A percentile compares a stretch with the other conserved stretches of the same genome.
These are phyloP conservation scores for Cantharis nigra DNA, from an alignment of 2,888 invertebrate genomes.

Conservation along the genomic window DNA sequence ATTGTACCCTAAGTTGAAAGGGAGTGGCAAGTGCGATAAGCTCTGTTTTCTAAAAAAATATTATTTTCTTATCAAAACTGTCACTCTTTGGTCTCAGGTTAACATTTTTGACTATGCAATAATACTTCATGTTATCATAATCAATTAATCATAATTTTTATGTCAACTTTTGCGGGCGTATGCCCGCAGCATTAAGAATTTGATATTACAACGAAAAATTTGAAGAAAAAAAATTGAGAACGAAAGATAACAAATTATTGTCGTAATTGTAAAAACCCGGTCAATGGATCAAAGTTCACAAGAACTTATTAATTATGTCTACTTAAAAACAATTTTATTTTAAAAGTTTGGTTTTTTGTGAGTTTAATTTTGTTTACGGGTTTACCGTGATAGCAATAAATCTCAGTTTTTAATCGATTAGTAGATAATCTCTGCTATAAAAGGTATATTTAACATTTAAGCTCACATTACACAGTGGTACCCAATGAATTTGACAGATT, in stretches of 20 bases:
- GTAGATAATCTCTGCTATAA: neutral
- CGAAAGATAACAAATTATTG: neutral
- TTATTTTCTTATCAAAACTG: neutral
- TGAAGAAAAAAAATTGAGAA: no score
- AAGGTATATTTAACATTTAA: no score
- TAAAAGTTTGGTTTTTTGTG: neutral
- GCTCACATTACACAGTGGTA: neutral
- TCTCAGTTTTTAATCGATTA: neutral
- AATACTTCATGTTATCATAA: neutral
- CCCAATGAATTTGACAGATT: neutral
- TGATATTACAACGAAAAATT: no score
- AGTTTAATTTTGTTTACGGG: neutral
- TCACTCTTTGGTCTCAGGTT: neutral
- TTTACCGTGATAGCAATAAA: neutral
- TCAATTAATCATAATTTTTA: no score
- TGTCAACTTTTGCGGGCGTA: no score
- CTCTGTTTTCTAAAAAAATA: neutral
- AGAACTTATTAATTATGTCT: neutral
- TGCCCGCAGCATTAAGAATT: no score
- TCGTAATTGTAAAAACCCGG: neutral
- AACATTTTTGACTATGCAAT: no score
- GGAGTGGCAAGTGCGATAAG: neutral
- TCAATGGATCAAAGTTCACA: neutral
- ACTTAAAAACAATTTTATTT: neutral
- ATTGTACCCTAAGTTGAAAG: neutral